Evolutionary conservation across 2,888 invertebrate genomes (phyloP).

Genomic region (Axea sp.): DNA sequence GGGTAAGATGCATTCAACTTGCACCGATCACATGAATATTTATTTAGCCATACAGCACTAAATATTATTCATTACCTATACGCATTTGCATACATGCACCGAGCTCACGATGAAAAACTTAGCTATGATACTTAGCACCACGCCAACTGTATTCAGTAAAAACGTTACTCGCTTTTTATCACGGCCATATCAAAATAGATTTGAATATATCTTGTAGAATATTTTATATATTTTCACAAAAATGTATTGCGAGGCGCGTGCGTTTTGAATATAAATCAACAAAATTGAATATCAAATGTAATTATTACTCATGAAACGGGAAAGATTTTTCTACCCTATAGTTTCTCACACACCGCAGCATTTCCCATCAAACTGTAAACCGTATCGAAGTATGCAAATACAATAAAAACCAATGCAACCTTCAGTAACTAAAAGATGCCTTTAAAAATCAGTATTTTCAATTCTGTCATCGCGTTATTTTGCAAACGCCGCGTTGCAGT

Average conservation of each 20-base stretch:
- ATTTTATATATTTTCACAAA: conserved; percentile 6
- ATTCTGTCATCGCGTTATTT: too few relatives aligned
- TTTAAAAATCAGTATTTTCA: too few relatives aligned
- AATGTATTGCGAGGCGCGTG: too few relatives aligned
- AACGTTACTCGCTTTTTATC: conserved; percentile 36
- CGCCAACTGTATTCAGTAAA: conserved; percentile 39
- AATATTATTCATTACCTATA: conserved; percentile 68
- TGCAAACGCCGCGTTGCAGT: too few relatives aligned
- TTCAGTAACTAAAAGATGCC: too few relatives aligned
- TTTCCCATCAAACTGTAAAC: too few relatives aligned
- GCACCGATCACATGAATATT: conserved; percentile 66
- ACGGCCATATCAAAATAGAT: conserved; percentile 13
- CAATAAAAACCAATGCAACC: too few relatives aligned
- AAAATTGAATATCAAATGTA: not conserved
- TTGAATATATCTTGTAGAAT: conserved; percentile 10
- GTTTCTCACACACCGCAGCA: too few relatives aligned
- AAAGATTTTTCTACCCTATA: too few relatives aligned
- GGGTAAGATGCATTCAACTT: conserved; percentile 48
- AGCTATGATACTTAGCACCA: conserved; percentile 42
- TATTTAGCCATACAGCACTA: conserved; percentile 64
- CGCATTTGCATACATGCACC: conserved; percentile 60
- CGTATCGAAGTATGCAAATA: too few relatives aligned
- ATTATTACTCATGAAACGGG: too few relatives aligned
- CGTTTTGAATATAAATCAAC: not conserved
- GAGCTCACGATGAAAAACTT: conserved; percentile 41